Evolutionary conservation across 2,797 vertebrate genomes (phyloP), one percentile per base, ranked within the genome.

Genomic region (Denticeps clupeoides): DNA sequence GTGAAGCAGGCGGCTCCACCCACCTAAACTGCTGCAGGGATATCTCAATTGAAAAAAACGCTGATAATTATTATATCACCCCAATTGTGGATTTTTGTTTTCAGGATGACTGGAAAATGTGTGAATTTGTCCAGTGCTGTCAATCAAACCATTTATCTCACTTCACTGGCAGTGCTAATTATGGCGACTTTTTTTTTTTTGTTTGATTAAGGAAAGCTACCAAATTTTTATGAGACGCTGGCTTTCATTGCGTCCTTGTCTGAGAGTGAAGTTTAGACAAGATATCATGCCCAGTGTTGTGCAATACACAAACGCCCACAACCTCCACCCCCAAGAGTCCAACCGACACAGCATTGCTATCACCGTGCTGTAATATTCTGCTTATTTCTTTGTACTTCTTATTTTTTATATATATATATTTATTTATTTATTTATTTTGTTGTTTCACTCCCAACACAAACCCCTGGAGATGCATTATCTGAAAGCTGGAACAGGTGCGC

Each of bases 401-500:
- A 32, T 16, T 35, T 38, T 21, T 11, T n/a, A n/a, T n/a, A n/a
- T n/a, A n/a, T n/a, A n/a, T n/a, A n/a, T n/a, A 13, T 38, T 38
- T 38, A 19, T 40, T 38, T 42, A 25, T 49, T 59, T 45, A 49
- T 50, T 41, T 54, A 33, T 54, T 45, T 49, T 52, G 46, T 47
- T 49, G 50, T 59, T 57, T 61, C 46, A 56, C 53, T 57, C 45
- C 37, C 13, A 22, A 55, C 10, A 15, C 31, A 32, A 27, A 28
- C 48, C 64, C 45, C 49, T 8, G 7, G 67, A 64, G 67, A 55
- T 56, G 56, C 55, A 59, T 69, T 64, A 64, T 84, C 83, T 80
- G 78, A 79, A 77, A 79, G 78, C 79, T 78, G 78, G 78, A 83
- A 84, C 82, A 86, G 83, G 83, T 86, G 82, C 83, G 83, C 80